phyloP scores from a whole-genome alignment of 2,797 vertebrate species.

The Poeciliopsis infans region DNA sequence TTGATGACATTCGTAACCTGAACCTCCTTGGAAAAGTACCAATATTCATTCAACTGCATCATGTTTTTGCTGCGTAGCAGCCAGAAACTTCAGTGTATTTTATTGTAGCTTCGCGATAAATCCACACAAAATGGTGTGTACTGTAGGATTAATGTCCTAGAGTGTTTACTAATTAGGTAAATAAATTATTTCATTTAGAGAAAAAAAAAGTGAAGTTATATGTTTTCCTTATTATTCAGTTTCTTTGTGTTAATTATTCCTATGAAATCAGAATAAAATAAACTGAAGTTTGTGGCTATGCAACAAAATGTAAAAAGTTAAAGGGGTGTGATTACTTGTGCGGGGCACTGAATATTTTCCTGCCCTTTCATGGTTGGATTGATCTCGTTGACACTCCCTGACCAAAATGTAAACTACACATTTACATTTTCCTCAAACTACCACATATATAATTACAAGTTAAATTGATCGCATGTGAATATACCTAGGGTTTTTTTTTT shows the following conservation, averaged over 20 bases:
- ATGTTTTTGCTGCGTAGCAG: neutral
- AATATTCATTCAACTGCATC: neutral
- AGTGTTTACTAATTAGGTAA: neutral
- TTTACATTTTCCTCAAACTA: neutral
- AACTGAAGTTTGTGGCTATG: neutral
- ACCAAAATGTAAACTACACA: neutral
- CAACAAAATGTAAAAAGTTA: neutral
- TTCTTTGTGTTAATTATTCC: neutral
- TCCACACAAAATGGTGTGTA: neutral
- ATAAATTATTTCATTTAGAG: neutral
- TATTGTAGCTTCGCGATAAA: neutral
- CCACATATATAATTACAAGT: no score
- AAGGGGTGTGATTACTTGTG: neutral
- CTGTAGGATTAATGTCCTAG: neutral
- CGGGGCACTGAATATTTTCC: conserved; percentile 17
- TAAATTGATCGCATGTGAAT: neutral
- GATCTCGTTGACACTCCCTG: conserved; percentile 27
- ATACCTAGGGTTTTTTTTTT: neutral
- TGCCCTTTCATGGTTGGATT: conserved; percentile 34
- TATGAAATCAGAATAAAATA: neutral
- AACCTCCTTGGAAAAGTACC: neutral
- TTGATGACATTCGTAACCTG: conserved; percentile 3
- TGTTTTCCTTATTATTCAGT: neutral
- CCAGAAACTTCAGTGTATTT: neutral
- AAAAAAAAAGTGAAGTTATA: neutral